Conservation (phyloP, 2,888 invertebrate species). For the Bhutanitis thaidina region DNA sequence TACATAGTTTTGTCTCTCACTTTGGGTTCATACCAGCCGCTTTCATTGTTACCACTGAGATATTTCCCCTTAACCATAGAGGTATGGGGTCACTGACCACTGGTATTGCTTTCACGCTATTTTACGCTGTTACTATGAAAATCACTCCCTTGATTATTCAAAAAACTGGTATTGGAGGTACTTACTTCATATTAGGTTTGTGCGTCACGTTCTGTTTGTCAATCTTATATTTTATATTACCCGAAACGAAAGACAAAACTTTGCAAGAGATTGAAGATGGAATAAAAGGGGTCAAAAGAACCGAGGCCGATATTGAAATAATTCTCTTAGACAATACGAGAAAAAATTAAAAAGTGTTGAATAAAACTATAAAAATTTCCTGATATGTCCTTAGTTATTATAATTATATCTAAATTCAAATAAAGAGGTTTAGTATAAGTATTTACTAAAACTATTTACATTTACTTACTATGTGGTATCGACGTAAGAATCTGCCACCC, state of each 20-base stretch:
- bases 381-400: too few species aligned
- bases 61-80: conserved; percentile 44
- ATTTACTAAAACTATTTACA: too few species aligned
- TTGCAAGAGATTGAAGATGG: conserved; percentile 43
- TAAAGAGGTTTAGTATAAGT: too few species aligned
- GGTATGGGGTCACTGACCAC: conserved; percentile 34
- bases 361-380: too few species aligned
- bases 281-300: conserved; percentile 27
- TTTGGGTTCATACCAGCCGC: conserved; percentile 36
- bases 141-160: conserved; percentile 39
- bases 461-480: too few species aligned
- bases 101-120: conserved; percentile 35
- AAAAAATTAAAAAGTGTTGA: too few species aligned
- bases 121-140: conserved; percentile 36
- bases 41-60: conserved; percentile 37
- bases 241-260: conserved; percentile 45
- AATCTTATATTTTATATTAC: conserved; percentile 35
- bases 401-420: too few species aligned
- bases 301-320: conserved; percentile 2
- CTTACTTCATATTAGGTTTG: conserved; percentile 35
- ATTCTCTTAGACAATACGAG: background rate
- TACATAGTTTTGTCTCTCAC: conserved; percentile 34
- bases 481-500: too few species aligned
- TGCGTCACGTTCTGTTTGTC: conserved; percentile 30
- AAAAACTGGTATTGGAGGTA: conserved; percentile 32